A percentile compares a stretch with the other conserved stretches of the same genome.
These are phyloP conservation scores for Liposcelis brunnea DNA, from an alignment of 2,888 invertebrate species.

Conservation along the genomic window DNA sequence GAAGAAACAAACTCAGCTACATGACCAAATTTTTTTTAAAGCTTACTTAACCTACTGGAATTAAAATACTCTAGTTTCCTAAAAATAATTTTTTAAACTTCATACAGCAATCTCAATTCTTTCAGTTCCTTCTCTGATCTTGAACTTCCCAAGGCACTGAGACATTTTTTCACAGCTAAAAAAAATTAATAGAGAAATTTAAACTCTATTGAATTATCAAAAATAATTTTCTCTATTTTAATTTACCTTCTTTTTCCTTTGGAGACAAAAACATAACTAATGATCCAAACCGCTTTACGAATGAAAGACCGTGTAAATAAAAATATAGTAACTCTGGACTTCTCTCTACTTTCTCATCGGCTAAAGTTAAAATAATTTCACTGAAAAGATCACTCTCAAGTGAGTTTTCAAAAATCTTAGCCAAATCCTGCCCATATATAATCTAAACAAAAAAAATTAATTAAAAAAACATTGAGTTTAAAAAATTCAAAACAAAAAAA, in stretches of 20 bases:
- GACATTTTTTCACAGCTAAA: no score
- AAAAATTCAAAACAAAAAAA: constrained; percentile 14
- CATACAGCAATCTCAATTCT: no score
- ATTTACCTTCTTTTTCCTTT: constrained; percentile 1
- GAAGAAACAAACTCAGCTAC: no score
- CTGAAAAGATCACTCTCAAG: constrained; percentile 45
- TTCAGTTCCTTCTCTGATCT: no score
- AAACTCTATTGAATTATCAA: no score
- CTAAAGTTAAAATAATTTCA: constrained; percentile 35
- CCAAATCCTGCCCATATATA: constrained; percentile 37
- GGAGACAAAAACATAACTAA: constrained; percentile 1
- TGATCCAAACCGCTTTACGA: neutral
- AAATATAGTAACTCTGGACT: neutral
- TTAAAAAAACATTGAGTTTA: constrained; percentile 13
- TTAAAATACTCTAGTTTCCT: no score
- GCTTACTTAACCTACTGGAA: no score
- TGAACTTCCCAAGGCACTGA: no score
- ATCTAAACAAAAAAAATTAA: constrained; percentile 26
- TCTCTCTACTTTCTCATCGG: constrained; percentile 12
- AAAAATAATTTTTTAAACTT: no score
- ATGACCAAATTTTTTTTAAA: no score
- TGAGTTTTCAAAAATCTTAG: constrained; percentile 46
- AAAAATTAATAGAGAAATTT: no score
- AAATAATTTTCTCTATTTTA: neutral
- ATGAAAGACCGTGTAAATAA: neutral